Percentiles rank a stretch among this genome's conserved stretches.
These are phyloP conservation scores for Cephus sareptanus DNA, from an alignment of 2,888 invertebrate species.

Conservation along the genomic window DNA sequence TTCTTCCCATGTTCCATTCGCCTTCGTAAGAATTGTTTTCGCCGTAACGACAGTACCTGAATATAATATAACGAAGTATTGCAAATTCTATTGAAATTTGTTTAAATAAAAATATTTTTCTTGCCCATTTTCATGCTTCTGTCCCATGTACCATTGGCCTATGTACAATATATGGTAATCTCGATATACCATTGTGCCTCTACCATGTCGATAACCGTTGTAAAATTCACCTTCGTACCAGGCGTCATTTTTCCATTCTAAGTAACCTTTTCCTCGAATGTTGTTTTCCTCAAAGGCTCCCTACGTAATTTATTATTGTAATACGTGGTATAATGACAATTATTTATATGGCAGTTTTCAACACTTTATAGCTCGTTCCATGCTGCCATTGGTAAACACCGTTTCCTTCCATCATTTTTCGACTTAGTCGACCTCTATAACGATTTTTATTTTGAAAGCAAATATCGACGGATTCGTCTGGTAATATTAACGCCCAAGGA, in stretches of 20 bases:
- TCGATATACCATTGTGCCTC: slow-evolving; percentile 50
- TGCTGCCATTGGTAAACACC: slow-evolving; percentile 72
- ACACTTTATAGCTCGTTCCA: slow-evolving; percentile 70
- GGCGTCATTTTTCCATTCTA: slow-evolving; percentile 70
- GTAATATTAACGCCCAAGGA: slow-evolving; percentile 29
- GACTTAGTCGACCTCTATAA: slow-evolving; percentile 70
- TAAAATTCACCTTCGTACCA: slow-evolving; percentile 72
- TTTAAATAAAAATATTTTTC: neutral
- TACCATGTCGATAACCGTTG: slow-evolving; percentile 68
- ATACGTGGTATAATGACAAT: neutral
- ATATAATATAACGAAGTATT: neutral
- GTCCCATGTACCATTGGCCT: slow-evolving; percentile 64
- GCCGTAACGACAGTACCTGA: slow-evolving; percentile 49
- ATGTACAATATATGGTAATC: slow-evolving; percentile 52
- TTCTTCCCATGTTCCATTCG: slow-evolving; percentile 60
- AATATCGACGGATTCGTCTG: slow-evolving; percentile 68
- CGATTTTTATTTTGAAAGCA: slow-evolving; percentile 70
- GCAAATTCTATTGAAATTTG: neutral
- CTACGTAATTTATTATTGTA: slow-evolving; percentile 50
- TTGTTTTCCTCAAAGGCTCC: slow-evolving; percentile 71
- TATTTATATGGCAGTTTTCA: neutral
- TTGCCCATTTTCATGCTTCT: slow-evolving; percentile 64
- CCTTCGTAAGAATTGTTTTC: slow-evolving; percentile 64
- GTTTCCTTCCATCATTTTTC: slow-evolving; percentile 71
- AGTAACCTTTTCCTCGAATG: slow-evolving; percentile 69